Conservation (phyloP, 2,113 vertebrate species). For the Anolis carolinensis region DNA sequence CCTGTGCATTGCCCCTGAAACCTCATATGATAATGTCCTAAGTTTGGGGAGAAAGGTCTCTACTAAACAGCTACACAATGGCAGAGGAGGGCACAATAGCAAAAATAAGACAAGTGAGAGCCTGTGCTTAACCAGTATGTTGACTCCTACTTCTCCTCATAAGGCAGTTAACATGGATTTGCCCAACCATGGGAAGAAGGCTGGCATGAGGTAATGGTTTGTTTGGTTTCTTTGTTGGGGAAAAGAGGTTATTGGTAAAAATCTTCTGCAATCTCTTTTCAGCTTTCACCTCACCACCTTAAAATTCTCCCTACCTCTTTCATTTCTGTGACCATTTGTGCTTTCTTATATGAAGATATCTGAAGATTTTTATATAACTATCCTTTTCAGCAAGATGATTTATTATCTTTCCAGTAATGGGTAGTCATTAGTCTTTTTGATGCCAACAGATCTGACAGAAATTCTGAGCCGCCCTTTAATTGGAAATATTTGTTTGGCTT, state of each 20-base stretch:
- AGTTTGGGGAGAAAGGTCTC: not conserved
- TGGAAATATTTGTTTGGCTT: not conserved
- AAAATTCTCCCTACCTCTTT: not conserved
- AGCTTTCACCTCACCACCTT: not conserved
- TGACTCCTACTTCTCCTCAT: not conserved
- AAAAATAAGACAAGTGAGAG: not conserved
- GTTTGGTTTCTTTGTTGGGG: too few species aligned
- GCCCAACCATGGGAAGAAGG: not conserved
- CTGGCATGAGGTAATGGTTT: not conserved
- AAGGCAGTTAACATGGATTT: not conserved
- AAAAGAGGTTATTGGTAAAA: not conserved
- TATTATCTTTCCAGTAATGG: not conserved
- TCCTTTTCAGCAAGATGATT: not conserved
- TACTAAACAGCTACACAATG: not conserved
- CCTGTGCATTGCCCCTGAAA: too few species aligned
- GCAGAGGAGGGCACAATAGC: not conserved
- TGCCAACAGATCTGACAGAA: not conserved
- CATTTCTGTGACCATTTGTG: not conserved
- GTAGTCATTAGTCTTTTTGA: not conserved
- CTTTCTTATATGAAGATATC: not conserved
- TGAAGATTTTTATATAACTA: not conserved
- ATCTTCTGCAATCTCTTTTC: not conserved
- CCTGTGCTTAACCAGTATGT: not conserved
- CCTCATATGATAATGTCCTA: too few species aligned
- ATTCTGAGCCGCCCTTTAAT: not conserved